Conservation (phyloP, 2,888 invertebrate species). For the Tineola bisselliella region DNA sequence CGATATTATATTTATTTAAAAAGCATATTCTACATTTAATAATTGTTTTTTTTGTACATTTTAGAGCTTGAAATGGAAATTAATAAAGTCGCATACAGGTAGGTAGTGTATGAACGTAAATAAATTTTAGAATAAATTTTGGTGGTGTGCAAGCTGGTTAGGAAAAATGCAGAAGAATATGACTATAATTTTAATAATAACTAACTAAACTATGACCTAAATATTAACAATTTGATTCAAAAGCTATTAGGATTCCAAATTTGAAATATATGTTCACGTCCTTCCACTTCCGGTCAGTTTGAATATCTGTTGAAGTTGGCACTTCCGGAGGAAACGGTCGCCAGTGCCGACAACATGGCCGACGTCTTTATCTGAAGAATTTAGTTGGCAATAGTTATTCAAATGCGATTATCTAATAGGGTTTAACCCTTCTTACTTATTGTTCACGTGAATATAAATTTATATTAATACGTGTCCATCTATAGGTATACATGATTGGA, state of each 20-base stretch:
- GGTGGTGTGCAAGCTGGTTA: too few relatives aligned
- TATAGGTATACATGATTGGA: too few relatives aligned
- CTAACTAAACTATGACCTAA: neutral
- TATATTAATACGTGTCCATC: too few relatives aligned
- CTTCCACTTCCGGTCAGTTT: conserved; percentile 63
- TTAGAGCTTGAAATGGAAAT: too few relatives aligned
- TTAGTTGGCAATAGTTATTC: conserved; percentile 60
- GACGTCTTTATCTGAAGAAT: conserved; percentile 64
- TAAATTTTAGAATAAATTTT: too few relatives aligned
- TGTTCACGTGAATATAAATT: neutral
- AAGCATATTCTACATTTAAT: too few relatives aligned
- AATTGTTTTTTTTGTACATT: too few relatives aligned
- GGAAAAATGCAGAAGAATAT: too few relatives aligned
- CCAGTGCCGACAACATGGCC: conserved; percentile 42
- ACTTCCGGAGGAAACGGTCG: conserved; percentile 58
- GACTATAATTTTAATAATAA: too few relatives aligned
- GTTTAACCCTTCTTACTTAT: neutral
- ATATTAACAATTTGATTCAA: neutral
- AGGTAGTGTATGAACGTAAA: too few relatives aligned
- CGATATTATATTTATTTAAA: too few relatives aligned
- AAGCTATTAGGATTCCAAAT: conserved; percentile 51
- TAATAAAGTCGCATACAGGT: too few relatives aligned
- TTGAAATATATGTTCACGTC: conserved; percentile 65
- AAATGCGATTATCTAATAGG: conserved; percentile 33
- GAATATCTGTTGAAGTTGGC: conserved; percentile 63